These are phyloP conservation scores for Cephus nigrinus DNA, from an alignment of 2,888 invertebrate species.

Conservation along the genomic window DNA sequence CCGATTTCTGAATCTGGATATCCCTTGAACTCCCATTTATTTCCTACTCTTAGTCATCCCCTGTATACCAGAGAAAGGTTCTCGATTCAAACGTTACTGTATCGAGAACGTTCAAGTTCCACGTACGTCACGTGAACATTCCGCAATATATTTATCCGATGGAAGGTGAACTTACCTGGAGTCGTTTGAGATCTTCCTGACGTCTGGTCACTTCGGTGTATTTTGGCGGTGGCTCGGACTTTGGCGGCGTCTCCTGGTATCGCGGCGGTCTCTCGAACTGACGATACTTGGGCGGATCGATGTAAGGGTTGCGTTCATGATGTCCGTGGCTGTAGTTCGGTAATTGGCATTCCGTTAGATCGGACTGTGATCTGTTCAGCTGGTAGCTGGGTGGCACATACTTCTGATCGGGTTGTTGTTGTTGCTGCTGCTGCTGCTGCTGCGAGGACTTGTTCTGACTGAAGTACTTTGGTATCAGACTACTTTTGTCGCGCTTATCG, in stretches of 20 bases:
- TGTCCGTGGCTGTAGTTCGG: conserved; percentile 36
- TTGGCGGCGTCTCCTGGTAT: conserved; percentile 56
- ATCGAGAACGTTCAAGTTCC: no score
- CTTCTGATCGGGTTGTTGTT: conserved; percentile 17
- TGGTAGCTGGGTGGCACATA: conserved; percentile 4
- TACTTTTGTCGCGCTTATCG: conserved; percentile 32
- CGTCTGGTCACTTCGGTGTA: conserved; percentile 54
- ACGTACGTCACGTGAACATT: no score
- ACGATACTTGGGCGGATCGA: conserved; percentile 58
- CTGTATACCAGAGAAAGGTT: no score
- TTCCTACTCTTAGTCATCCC: no score
- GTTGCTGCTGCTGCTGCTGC: conserved; percentile 27
- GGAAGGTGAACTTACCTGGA: conserved; percentile 40
- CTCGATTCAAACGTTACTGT: no score
- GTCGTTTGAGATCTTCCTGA: conserved; percentile 52
- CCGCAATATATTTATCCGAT: neutral
- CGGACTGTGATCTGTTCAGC: conserved; percentile 42
- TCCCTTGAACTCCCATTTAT: no score
- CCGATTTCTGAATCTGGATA: no score
- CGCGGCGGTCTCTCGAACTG: conserved; percentile 56
- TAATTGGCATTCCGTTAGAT: conserved; percentile 41
- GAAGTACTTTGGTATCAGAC: neutral
- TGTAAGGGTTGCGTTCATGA: conserved; percentile 43
- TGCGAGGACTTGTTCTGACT: conserved; percentile 28
- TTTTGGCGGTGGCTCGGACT: conserved; percentile 55